Evolutionary conservation across 92 coral and sea anemone species (phyloP).

Genomic region (Epizoanthus scotinus): DNA sequence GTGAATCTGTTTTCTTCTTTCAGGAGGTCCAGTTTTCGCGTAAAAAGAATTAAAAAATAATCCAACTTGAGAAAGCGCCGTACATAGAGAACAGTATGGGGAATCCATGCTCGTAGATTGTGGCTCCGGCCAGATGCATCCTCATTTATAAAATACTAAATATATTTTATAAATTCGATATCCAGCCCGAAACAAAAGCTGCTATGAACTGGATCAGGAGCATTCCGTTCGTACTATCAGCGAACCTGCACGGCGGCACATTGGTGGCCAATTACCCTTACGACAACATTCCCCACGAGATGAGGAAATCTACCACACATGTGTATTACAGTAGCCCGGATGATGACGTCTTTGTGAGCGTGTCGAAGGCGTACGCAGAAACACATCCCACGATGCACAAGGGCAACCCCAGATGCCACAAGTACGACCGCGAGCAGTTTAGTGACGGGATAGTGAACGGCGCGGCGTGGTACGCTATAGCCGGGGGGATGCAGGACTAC

Average conservation of each 20-base stretch:
- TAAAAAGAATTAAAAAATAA: no score
- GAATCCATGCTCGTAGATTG: no score
- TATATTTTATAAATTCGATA: background rate
- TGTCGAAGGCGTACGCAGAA: constrained; percentile 76
- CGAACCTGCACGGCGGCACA: constrained; percentile 94
- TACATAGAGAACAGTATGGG: no score
- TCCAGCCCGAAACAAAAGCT: constrained; percentile 85
- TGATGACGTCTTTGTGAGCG: constrained; percentile 87
- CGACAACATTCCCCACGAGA: constrained; percentile 80
- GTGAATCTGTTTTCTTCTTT: no score
- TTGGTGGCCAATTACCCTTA: constrained; percentile 93
- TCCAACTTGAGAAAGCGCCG: no score
- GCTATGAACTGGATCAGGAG: constrained; percentile 86
- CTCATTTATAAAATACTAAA: background rate
- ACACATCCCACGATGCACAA: constrained; percentile 90
- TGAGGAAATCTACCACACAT: constrained; percentile 52
- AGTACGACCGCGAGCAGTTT: constrained; percentile 54
- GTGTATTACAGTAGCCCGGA: constrained; percentile 93
- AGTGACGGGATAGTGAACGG: constrained; percentile 95
- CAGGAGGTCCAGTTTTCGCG: no score
- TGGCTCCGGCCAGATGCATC: no score
- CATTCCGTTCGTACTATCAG: constrained; percentile 90
- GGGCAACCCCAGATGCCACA: constrained; percentile 75
- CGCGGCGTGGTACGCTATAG: constrained; percentile 94
- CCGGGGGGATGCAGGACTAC: constrained; percentile 99